Evolutionary conservation across 2,888 invertebrate species (phyloP).

Genomic region (Pediacus dermestoides): DNA sequence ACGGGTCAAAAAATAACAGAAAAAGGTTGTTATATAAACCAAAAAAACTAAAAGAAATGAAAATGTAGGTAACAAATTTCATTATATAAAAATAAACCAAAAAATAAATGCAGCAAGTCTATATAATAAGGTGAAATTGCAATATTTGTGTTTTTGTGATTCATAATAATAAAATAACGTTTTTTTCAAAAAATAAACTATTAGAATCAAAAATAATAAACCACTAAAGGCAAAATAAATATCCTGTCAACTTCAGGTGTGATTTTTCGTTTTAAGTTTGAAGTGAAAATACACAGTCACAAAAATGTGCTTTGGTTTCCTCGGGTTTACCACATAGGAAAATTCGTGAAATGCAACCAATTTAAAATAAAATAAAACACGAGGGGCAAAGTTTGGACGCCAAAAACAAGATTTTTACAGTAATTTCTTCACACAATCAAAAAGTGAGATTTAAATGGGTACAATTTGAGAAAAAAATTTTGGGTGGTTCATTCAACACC

Average conservation of each 20-base stretch:
- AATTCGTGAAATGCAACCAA: conserved; percentile 10
- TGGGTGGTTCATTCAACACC: too few relatives aligned
- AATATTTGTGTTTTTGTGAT: conserved; percentile 50
- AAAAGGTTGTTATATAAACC: conserved; percentile 25
- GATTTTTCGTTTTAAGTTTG: conserved; percentile 22
- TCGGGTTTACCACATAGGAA: conserved; percentile 9
- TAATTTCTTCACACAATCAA: too few relatives aligned
- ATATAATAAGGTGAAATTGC: conserved; percentile 48
- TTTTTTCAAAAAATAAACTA: too few relatives aligned
- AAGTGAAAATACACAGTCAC: conserved; percentile 43
- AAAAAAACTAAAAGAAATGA: conserved; percentile 5
- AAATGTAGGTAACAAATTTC: conserved; percentile 1
- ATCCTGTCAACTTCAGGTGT: too few relatives aligned
- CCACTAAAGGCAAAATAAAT: conserved; percentile 43
- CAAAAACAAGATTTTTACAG: too few relatives aligned
- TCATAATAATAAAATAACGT: conserved; percentile 16
- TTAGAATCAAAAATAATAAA: conserved; percentile 28
- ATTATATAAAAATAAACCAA: conserved; percentile 22
- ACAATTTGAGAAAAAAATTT: too few relatives aligned
- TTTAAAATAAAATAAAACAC: conserved; percentile 13
- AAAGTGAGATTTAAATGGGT: too few relatives aligned
- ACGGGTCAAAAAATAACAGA: conserved; percentile 30
- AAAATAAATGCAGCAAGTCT: conserved; percentile 50
- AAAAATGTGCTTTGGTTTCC: conserved; percentile 17
- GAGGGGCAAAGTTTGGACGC: too few relatives aligned